Conservation (phyloP, 2,797 vertebrate species). For the Sebastes oblongus region DNA sequence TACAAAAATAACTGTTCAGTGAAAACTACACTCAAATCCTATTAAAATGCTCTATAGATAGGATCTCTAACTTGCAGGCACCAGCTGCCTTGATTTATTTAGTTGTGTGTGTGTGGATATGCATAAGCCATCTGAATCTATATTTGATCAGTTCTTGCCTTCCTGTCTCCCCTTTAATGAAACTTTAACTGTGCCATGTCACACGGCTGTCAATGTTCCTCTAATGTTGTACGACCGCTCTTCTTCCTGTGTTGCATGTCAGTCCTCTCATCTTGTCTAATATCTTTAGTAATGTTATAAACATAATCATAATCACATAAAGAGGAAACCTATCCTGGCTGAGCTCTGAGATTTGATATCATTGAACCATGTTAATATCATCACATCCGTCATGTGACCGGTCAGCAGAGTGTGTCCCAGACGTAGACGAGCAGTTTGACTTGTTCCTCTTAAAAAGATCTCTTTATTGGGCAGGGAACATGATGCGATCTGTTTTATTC, state of each 20-base stretch:
- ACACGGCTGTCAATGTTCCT: background rate
- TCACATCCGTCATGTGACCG: background rate
- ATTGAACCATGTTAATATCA: background rate
- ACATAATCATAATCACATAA: conserved; percentile 26
- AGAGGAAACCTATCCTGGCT: background rate
- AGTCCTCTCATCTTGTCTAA: background rate
- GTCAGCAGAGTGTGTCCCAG: background rate
- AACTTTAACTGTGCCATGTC: background rate
- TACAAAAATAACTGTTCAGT: background rate
- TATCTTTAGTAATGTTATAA: conserved; percentile 9
- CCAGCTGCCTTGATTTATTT: background rate
- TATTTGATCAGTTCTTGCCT: background rate
- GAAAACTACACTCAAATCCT: background rate
- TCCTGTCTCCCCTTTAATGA: background rate
- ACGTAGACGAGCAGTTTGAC: background rate
- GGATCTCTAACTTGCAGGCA: background rate
- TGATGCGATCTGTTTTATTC: background rate
- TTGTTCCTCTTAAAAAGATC: background rate
- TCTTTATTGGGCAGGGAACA: background rate
- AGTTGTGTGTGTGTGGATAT: background rate
- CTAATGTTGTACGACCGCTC: background rate
- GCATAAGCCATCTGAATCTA: background rate
- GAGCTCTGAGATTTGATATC: conserved; percentile 23
- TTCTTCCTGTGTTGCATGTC: background rate
- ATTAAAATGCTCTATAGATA: background rate